Conservation (phyloP, 1,140 invertebrate species). For the Gryon sp. region DNA sequence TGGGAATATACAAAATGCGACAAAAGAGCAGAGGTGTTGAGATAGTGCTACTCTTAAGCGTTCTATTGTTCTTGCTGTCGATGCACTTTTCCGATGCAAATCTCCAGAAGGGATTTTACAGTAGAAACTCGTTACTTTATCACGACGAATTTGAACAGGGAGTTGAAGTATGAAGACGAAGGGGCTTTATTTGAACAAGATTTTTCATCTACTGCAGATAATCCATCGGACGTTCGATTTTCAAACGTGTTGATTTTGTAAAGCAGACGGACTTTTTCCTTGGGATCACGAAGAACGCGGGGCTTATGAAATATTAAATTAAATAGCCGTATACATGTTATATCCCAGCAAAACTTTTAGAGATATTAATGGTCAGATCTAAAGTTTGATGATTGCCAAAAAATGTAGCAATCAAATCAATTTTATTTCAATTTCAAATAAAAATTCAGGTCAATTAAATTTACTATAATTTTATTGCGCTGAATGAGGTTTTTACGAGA, state of each 20-base stretch:
- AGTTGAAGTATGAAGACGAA: conserved; percentile 17
- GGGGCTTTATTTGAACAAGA: conserved; percentile 24
- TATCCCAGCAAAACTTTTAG: too few species aligned
- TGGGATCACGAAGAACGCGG: too few species aligned
- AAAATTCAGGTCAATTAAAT: too few species aligned
- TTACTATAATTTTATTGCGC: too few species aligned
- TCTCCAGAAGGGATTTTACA: conserved; percentile 30
- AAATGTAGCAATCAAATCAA: too few species aligned
- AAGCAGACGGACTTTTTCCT: too few species aligned
- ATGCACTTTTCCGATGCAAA: conserved; percentile 43
- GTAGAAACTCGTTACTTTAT: conserved; percentile 39
- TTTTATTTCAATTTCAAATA: too few species aligned
- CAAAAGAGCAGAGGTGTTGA: conserved; percentile 4
- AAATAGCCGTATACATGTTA: too few species aligned
- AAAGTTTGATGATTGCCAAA: too few species aligned
- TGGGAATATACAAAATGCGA: not conserved
- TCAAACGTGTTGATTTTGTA: conserved; percentile 31
- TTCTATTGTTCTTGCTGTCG: conserved; percentile 45
- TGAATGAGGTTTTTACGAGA: too few species aligned
- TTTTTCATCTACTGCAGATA: conserved; percentile 31
- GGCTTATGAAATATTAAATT: conserved; percentile 27
- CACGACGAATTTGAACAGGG: conserved; percentile 32
- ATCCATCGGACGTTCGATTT: conserved; percentile 36
- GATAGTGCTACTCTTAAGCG: conserved; percentile 10
- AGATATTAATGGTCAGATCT: too few species aligned